Evolutionary conservation across 1,140 invertebrate genomes (phyloP).

Genomic region (Drosophila auraria): DNA sequence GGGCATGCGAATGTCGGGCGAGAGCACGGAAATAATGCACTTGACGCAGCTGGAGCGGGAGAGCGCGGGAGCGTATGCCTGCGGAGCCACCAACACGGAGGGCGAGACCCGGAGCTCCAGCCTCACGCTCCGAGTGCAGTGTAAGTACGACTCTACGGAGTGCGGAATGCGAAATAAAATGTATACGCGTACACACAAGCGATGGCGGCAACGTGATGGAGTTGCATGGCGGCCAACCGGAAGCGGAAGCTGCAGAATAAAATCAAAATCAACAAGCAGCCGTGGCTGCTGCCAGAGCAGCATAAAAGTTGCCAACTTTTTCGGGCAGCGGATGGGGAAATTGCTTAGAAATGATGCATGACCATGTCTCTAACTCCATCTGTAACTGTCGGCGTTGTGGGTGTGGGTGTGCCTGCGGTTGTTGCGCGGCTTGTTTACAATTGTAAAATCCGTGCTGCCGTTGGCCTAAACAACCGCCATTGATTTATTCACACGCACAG

Average conservation of each 20-base stretch:
- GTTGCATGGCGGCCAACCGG: constrained; percentile 47
- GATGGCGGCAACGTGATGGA: constrained; percentile 46
- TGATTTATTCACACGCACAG: constrained; percentile 69
- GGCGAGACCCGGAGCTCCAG: constrained; percentile 89
- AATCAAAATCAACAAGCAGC: constrained; percentile 61
- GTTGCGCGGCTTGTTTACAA: constrained; percentile 66
- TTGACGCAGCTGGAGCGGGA: constrained; percentile 85
- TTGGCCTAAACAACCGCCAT: constrained; percentile 74
- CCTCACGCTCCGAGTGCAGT: constrained; percentile 88
- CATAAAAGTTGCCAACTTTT: constrained; percentile 62
- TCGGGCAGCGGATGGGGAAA: constrained; percentile 67
- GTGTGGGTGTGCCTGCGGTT: constrained; percentile 12
- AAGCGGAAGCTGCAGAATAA: constrained; percentile 75
- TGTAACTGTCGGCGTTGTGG: constrained; percentile 31
- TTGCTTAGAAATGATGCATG: constrained; percentile 83
- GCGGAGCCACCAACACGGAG: constrained; percentile 89
- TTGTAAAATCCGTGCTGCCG: constrained; percentile 57
- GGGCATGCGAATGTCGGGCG: constrained; percentile 85
- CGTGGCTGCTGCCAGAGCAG: constrained; percentile 20
- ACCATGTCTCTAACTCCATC: constrained; percentile 39
- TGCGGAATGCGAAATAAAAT: constrained; percentile 26
- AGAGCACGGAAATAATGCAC: constrained; percentile 85
- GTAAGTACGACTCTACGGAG: constrained; percentile 86
- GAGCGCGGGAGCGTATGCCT: constrained; percentile 88
- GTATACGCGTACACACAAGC: constrained; percentile 17